Base-by-base conservation (phyloP, 2,797 vertebrate species). In the Enteromius paludinosus region DNA sequence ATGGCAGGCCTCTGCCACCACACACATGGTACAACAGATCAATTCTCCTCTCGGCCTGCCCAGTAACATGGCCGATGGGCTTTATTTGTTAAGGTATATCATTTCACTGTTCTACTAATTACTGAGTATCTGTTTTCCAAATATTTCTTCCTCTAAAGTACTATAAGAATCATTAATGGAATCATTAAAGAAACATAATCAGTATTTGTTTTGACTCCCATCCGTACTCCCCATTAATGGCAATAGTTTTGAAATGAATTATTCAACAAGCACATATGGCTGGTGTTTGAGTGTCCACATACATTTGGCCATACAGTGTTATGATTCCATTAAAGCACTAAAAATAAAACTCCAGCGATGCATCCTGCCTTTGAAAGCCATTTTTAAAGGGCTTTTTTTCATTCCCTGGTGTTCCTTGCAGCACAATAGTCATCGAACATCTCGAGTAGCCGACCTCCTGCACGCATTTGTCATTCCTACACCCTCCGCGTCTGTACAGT, bases 11-110 rank as follows among this genome's bases (percentile, higher is more conserved):
- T 78, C 76, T 64, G 68, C 76, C 79, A 83, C 81, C 43, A 1
- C 56, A 82, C 70, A 83, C 78, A 86, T 74, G 82, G 70, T 64
- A 74, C 62, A 85, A 84, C 79, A 82, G 82, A 85, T 89, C 86
- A 84, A 86, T 87, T 85, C 79, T 61, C 71, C 79, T 78, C n/a
- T 65, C 79, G 68, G 76, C 33, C 52, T 47, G 33, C 59, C 43
- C 75, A 75, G 69, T 82, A 71, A 73, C 84, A 78, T 18, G 17
- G n/a, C 70, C 1, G 3, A 56, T 33, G 47, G 41, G 25, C 6
- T 64, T 75, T 54, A 68, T 66, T 52, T 52, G 25, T 66, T n/a
- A 66, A 47, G 71, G 30, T 20, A n/a, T 68, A 68, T 82, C 3
- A 35, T 75, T 66, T 75, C 12, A 82, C 52, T 65, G 59, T 17